Evolutionary conservation across 2,888 invertebrate species (phyloP).

Genomic region (Mimas tiliae): DNA sequence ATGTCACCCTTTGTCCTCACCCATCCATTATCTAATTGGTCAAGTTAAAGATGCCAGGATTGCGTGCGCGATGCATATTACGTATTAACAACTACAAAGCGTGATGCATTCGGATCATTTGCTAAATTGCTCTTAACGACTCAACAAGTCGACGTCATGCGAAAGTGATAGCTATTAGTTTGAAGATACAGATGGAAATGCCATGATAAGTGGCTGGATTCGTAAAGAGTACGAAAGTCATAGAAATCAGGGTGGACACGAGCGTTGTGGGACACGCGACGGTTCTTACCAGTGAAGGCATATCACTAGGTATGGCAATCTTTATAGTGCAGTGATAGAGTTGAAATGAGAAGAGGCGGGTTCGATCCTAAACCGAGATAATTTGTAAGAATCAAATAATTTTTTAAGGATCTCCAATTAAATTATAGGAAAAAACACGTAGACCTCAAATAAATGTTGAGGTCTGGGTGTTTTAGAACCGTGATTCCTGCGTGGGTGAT

Average conservation of each 20-base stretch:
- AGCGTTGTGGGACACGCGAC: not conserved
- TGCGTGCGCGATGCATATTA: slow-evolving; percentile 17
- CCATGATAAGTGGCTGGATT: not conserved
- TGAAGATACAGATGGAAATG: not conserved
- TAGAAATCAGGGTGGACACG: not conserved
- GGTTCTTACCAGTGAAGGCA: not conserved
- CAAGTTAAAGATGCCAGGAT: slow-evolving; percentile 22
- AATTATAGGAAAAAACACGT: too few species aligned
- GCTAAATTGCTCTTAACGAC: slow-evolving; percentile 30
- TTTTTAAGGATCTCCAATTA: too few species aligned
- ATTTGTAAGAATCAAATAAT: too few species aligned
- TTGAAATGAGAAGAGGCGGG: too few species aligned
- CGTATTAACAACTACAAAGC: slow-evolving; percentile 22
- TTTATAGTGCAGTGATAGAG: too few species aligned
- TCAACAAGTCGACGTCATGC: not conserved
- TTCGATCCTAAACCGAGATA: too few species aligned
- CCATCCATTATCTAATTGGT: slow-evolving; percentile 23
- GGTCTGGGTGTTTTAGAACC: too few species aligned
- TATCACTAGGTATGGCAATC: not conserved
- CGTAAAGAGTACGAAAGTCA: not conserved
- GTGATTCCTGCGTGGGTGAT: too few species aligned
- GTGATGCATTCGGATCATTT: slow-evolving; percentile 27
- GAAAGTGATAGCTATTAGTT: not conserved
- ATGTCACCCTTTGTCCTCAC: slow-evolving; percentile 12
- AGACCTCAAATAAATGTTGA: too few species aligned